Conservation (phyloP, 2,888 invertebrate genomes). For the Falcaria lacertinaria region DNA sequence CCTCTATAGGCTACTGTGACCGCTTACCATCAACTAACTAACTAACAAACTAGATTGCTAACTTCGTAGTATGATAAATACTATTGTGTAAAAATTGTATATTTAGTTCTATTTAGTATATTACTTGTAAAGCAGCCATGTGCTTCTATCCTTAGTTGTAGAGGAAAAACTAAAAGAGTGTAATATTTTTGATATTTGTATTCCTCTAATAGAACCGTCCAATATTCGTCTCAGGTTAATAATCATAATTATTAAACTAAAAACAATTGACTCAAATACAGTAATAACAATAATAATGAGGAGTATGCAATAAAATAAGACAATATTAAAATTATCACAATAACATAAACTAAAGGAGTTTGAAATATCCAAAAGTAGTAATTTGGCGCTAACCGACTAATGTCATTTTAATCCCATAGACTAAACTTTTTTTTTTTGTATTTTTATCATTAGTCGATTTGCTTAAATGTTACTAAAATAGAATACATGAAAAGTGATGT, state of each 20-base stretch:
- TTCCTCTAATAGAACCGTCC: slow-evolving; percentile 47
- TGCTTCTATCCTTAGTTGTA: no score
- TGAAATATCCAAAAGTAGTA: background rate
- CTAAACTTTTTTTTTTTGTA: background rate
- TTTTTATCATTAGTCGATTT: background rate
- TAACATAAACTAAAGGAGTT: no score
- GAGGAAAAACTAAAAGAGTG: background rate
- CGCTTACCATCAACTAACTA: no score
- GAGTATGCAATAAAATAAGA: background rate
- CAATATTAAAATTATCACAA: no score
- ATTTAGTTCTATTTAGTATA: no score
- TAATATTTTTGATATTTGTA: slow-evolving; percentile 34
- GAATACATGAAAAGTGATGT: background rate
- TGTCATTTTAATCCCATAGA: background rate
- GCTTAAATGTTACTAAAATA: background rate
- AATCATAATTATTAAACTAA: slow-evolving; percentile 10
- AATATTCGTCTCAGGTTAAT: slow-evolving; percentile 33
- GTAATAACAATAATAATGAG: background rate
- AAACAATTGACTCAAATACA: slow-evolving; percentile 16
- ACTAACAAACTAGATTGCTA: no score
- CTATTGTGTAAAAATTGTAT: no score
- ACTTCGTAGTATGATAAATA: no score
- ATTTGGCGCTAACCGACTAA: background rate
- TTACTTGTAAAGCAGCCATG: no score
- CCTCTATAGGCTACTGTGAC: no score